phyloP scores from a whole-genome alignment of 1,140 invertebrate species.

The Pteromalus puparum region DNA sequence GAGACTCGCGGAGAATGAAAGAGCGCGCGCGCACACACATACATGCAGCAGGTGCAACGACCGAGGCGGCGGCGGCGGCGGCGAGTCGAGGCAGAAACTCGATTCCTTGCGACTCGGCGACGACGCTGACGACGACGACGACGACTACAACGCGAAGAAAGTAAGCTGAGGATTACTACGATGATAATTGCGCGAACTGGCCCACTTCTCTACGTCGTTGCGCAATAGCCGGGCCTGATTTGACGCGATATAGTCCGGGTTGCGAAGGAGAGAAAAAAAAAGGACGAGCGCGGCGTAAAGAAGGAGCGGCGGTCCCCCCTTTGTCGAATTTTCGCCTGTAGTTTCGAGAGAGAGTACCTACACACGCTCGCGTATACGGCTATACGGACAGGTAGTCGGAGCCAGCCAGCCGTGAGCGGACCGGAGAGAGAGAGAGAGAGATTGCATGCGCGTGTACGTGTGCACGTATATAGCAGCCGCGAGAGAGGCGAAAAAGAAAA shows the following conservation, averaged over 20 bases:
- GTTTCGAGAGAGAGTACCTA: not conserved
- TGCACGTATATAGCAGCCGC: constrained; percentile 3
- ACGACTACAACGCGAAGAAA: constrained; percentile 35
- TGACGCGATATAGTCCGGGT: not conserved
- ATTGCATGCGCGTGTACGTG: constrained; percentile 11
- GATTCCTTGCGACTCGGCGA: constrained; percentile 21
- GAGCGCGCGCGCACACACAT: constrained; percentile 15
- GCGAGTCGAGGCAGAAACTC: constrained; percentile 42
- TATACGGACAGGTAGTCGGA: not conserved
- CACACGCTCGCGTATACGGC: not conserved
- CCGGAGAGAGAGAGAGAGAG: constrained; percentile 37
- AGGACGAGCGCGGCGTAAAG: not conserved
- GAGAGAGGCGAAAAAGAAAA: constrained; percentile 24
- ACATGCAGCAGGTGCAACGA: constrained; percentile 49
- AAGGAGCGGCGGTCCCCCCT: not conserved
- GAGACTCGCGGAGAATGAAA: constrained; percentile 1
- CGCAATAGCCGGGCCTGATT: not conserved
- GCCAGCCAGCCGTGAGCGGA: not conserved
- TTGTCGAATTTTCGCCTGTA: not conserved
- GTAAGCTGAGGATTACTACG: constrained; percentile 26
- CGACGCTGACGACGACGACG: not conserved
- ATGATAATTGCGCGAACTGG: constrained; percentile 42
- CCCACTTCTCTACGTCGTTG: constrained; percentile 9
- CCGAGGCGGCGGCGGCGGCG: constrained; percentile 25
- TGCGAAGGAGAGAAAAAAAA: not conserved